Evolutionary conservation across 30 jellyfish, hydroid and myxozoan species (phyloP).

Genomic region (Pelagia noctiluca): DNA sequence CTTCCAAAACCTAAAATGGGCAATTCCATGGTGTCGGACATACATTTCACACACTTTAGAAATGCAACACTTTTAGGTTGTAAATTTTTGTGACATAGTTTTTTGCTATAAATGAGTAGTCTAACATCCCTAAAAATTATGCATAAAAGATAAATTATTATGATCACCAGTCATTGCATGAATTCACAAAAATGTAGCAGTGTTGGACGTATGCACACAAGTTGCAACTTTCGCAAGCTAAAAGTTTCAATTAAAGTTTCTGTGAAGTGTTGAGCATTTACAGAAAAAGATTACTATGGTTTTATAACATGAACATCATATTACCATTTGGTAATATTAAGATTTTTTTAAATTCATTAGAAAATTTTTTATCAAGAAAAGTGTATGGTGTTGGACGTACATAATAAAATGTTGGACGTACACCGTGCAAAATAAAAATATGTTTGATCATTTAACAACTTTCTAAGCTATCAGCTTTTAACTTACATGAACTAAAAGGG

Average conservation of each 20-base stretch:
- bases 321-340: background rate
- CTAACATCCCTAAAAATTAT: background rate
- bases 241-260: background rate
- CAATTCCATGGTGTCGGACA: background rate
- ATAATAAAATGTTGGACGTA: too few relatives aligned
- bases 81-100: background rate
- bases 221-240: slow-evolving; percentile 6
- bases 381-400: too few relatives aligned
- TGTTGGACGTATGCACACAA: background rate
- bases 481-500: too few relatives aligned
- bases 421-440: too few relatives aligned
- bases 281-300: background rate
- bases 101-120: background rate
- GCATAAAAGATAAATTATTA: background rate
- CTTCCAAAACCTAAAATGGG: too few relatives aligned
- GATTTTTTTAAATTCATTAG: too few relatives aligned
- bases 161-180: slow-evolving; percentile 6
- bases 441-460: too few relatives aligned
- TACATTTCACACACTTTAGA: slow-evolving; percentile 2
- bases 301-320: background rate
- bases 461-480: too few relatives aligned
- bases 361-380: too few relatives aligned
- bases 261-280: slow-evolving; percentile 1
- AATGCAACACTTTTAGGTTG: background rate
- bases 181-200: slow-evolving; percentile 2